phyloP scores from a whole-genome alignment of 2,113 vertebrate genomes.

The Felis chaus region DNA sequence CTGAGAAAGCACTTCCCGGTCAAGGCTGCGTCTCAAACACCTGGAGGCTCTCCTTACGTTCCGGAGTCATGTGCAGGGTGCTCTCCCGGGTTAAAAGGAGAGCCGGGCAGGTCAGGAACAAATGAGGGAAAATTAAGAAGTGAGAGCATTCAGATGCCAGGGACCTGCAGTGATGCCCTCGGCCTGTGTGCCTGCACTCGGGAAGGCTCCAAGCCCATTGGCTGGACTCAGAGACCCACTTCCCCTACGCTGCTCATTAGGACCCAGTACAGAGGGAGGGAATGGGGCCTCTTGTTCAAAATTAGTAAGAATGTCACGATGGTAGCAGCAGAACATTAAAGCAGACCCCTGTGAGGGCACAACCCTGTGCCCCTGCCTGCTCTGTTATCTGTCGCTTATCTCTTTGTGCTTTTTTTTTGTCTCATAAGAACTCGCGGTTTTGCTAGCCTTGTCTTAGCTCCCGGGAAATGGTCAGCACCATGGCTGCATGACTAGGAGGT shows the following conservation, averaged over 20 bases:
- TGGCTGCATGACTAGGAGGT: neutral
- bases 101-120: neutral
- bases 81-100: neutral
- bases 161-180: fast-evolving
- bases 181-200: neutral
- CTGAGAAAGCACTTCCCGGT: neutral
- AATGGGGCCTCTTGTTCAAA: neutral
- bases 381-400: neutral
- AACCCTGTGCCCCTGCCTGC: neutral
- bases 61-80: neutral
- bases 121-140: neutral
- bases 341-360: neutral
- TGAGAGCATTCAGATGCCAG: neutral
- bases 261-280: neutral
- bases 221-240: neutral
- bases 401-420: neutral
- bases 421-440: neutral
- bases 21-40: neutral
- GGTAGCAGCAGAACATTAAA: neutral
- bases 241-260: neutral
- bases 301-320: neutral
- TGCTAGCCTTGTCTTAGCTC: neutral
- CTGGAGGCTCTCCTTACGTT: fast-evolving
- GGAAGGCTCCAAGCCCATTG: neutral
- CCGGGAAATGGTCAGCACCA: neutral